Evolutionary conservation across 2,888 invertebrate genomes (phyloP), one percentile per base, ranked within the genome.

Genomic region (Arrhopalites spinosus): DNA sequence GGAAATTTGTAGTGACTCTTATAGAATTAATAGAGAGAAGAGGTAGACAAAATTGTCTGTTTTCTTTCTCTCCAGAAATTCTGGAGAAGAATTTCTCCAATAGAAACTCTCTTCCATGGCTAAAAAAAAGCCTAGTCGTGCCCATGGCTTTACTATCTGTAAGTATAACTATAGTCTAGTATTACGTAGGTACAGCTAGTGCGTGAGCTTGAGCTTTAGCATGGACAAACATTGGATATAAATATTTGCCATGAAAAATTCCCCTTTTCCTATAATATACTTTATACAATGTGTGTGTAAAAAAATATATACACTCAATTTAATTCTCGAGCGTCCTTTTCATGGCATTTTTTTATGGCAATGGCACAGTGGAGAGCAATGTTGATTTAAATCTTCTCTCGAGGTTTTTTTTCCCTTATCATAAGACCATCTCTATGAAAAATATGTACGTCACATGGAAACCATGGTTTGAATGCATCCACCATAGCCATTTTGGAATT

Each of bases 311-410:
- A 59, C 59, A 59, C 23, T 59, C 59, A 59, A 59, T 59, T 59
- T 59, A 59, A 59, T 25, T 59, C 59, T 59, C 59, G 59, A 59
- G 59, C 59, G 59, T 25, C 59, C 25, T 59, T 59, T 59, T 59
- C 59, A 59, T 59, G 25, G 25, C 13, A 27, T 25, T 59, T 5
- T 25, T 13, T 15, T 59, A 25, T 13, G 25, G 1, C n/a, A 20
- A 56, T 20, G 53, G 7, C 5, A 15, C 20, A 59, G 23, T 23
- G 59, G 59, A 59, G 20, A 36, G 36, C 36, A 36, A 59, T 59
- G 59, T 25, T 59, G 59, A 59, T 59, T 59, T 59, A 59, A 59
- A 59, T 59, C 59, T 25, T 59, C 59, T 59, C 59, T 1, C 13
- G 59, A 59, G 59, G 25, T 15, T 25, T 59, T 15, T 20, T n/a